Conservation (phyloP, 1,140 invertebrate genomes). For the Lasioglossum albipes region DNA sequence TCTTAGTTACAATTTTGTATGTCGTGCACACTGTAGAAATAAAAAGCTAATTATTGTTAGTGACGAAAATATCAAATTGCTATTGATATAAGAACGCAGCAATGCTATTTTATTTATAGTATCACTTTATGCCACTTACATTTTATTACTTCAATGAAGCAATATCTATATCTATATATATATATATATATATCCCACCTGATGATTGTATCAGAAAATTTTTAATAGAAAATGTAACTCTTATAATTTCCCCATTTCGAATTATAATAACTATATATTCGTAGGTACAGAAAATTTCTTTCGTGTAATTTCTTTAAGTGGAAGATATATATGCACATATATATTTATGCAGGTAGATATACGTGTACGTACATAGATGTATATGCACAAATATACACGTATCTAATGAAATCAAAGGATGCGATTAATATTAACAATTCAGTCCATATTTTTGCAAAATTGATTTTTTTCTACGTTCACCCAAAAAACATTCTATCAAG, state of each 20-base stretch:
- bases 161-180: conserved; percentile 9
- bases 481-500: conserved; percentile 20
- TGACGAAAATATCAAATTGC: conserved; percentile 71
- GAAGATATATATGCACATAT: conserved; percentile 47
- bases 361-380: neutral
- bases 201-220: conserved; percentile 58
- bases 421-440: conserved; percentile 63
- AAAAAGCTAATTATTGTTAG: conserved; percentile 70
- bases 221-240: conserved; percentile 64
- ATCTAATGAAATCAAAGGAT: conserved; percentile 50
- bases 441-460: conserved; percentile 47
- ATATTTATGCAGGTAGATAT: conserved; percentile 34
- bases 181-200: conserved; percentile 30
- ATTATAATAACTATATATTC: conserved; percentile 44
- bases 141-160: conserved; percentile 55
- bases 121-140: conserved; percentile 55
- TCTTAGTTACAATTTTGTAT: conserved; percentile 69
- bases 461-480: conserved; percentile 28
- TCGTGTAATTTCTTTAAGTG: conserved; percentile 37
- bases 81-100: conserved; percentile 64
- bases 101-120: conserved; percentile 54
- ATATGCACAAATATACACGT: conserved; percentile 25
- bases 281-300: conserved; percentile 46
- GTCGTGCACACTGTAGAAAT: conserved; percentile 72
- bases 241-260: conserved; percentile 52